Conservation (phyloP, 2,113 vertebrate genomes). For the Talpa occidentalis region DNA sequence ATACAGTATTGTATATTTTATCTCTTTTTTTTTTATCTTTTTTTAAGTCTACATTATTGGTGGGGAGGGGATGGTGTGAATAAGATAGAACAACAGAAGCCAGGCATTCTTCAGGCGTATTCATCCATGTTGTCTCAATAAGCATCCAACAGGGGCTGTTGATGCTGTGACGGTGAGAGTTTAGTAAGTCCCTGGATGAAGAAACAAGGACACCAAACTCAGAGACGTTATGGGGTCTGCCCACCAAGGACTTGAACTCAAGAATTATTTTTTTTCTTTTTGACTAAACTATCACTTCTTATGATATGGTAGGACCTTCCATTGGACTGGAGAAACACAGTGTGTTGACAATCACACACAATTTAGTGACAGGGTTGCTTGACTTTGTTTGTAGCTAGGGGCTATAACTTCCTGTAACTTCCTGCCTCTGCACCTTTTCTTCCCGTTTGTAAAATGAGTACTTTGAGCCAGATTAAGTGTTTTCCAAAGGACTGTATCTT, state of each 20-base stretch:
- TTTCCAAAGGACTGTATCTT: neutral
- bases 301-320: neutral
- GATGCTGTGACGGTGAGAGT: accelerated
- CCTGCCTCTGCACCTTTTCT: neutral
- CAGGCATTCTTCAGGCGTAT: neutral
- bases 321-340: neutral
- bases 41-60: neutral
- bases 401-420: neutral
- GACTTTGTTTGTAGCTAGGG: neutral
- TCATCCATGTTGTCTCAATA: neutral
- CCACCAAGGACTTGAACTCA: neutral
- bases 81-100: neutral
- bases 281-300: neutral
- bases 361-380: neutral
- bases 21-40: neutral
- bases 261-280: neutral
- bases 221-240: too few species aligned
- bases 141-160: neutral
- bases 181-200: neutral
- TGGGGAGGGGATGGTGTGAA: too few species aligned
- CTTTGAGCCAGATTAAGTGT: neutral
- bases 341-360: too few species aligned
- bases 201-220: neutral
- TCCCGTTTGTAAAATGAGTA: neutral
- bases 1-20: neutral